A percentile compares a stretch with the other conserved stretches of the same genome.
These are phyloP conservation scores for Hucho hucho DNA, from an alignment of 2,113 vertebrate genomes.

Conservation along the genomic window DNA sequence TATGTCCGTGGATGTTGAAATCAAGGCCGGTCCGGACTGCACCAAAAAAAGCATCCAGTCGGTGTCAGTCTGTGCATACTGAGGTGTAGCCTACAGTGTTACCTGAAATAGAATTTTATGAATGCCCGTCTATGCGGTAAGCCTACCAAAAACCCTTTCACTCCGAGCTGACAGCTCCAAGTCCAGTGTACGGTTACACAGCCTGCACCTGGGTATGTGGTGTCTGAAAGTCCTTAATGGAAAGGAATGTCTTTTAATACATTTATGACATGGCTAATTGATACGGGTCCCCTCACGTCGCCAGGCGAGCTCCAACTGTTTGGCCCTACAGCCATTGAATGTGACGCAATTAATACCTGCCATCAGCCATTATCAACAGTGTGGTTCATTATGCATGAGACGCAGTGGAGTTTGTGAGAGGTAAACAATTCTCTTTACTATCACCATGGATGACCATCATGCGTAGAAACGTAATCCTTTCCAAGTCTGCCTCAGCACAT, in stretches of 20 bases:
- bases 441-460: not conserved
- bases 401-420: slow-evolving; percentile 20
- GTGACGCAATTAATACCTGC: slow-evolving; percentile 41
- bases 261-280: slow-evolving; percentile 53
- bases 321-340: slow-evolving; percentile 26
- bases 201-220: not conserved
- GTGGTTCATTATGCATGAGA: slow-evolving; percentile 61
- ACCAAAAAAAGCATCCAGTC: too few species aligned
- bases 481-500: not conserved
- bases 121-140: too few species aligned
- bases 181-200: slow-evolving; percentile 1
- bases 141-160: not conserved
- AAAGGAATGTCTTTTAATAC: slow-evolving; percentile 33
- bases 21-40: too few species aligned
- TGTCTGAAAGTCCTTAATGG: slow-evolving; percentile 27
- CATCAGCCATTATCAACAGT: slow-evolving; percentile 31
- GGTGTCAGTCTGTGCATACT: too few species aligned
- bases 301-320: slow-evolving; percentile 39
- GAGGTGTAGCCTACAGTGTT: too few species aligned
- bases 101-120: too few species aligned
- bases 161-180: not conserved
- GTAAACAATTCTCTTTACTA: slow-evolving; percentile 36
- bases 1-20: too few species aligned
- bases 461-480: slow-evolving; percentile 45
- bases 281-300: slow-evolving; percentile 21